A percentile compares a stretch with the other conserved stretches of the same genome.
Conservation (phyloP, 2,797 vertebrate species). For the Microcaecilia unicolor region DNA sequence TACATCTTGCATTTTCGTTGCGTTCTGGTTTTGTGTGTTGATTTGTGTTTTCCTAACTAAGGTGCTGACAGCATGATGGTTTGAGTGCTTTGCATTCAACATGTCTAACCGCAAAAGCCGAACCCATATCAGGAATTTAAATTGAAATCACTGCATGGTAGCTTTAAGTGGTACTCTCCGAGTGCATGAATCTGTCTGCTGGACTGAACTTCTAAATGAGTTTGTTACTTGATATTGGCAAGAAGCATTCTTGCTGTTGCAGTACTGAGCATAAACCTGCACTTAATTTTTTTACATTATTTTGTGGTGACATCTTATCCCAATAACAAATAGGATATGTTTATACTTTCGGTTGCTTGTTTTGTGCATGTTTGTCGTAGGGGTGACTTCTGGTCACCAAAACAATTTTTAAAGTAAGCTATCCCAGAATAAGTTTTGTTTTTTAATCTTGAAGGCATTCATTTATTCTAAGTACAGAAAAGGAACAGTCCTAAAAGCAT, state of each 20-base stretch:
- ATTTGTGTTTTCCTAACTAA: slow-evolving; percentile 19
- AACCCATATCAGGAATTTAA: slow-evolving; percentile 13
- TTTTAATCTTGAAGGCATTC: too few relatives aligned
- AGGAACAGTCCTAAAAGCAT: too few relatives aligned
- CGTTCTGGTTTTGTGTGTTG: too few relatives aligned
- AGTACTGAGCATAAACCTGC: neutral
- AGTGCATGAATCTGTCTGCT: neutral
- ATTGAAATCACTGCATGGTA: too few relatives aligned
- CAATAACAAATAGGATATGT: neutral
- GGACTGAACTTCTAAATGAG: slow-evolving; percentile 5
- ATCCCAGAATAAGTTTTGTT: too few relatives aligned
- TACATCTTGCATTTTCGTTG: neutral
- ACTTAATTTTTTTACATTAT: neutral
- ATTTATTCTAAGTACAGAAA: too few relatives aligned
- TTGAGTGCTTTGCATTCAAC: slow-evolving; percentile 19
- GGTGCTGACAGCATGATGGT: slow-evolving; percentile 42
- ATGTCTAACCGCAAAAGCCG: slow-evolving; percentile 24
- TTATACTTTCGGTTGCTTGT: neutral
- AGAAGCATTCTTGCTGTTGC: slow-evolving; percentile 1
- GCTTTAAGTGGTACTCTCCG: neutral
- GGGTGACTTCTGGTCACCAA: slow-evolving; percentile 2
- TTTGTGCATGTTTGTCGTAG: neutral
- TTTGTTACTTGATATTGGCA: slow-evolving; percentile 2
- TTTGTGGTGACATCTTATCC: slow-evolving; percentile 3
- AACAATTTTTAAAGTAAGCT: too few relatives aligned